phyloP scores from a whole-genome alignment of 2,113 vertebrate genomes.

The Empidonax traillii region DNA sequence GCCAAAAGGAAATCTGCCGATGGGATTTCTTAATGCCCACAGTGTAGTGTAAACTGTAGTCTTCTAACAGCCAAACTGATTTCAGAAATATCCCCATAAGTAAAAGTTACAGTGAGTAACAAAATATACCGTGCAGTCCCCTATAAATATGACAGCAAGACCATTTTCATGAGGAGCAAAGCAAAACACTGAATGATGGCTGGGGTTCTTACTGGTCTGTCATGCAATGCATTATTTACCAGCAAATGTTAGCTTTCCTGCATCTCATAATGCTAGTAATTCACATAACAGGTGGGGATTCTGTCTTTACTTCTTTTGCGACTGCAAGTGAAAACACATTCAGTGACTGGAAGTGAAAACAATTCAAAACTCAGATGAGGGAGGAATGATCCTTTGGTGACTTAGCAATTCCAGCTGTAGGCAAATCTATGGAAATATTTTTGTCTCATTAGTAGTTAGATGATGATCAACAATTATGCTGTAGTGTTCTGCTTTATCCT shows the following conservation, averaged over 20 bases:
- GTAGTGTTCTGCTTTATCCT: neutral
- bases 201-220: neutral
- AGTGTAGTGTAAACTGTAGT: neutral
- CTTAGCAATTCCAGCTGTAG: neutral
- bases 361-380: neutral
- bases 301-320: neutral
- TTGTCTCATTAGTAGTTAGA: neutral
- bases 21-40: neutral
- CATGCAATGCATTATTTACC: neutral
- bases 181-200: neutral
- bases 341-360: neutral
- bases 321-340: neutral
- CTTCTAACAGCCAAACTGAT: neutral
- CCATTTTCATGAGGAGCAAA: neutral
- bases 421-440: neutral
- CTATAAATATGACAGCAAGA: neutral
- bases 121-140: conserved; percentile 9
- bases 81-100: neutral
- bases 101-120: conserved; percentile 7
- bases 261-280: neutral
- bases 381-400: neutral
- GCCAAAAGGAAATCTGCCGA: neutral
- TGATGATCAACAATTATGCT: neutral
- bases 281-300: neutral
- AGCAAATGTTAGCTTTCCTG: neutral